Evolutionary conservation across 1,140 invertebrate species (phyloP), one percentile per base, ranked within the genome.

Genomic region (Nixonia krombeini): DNA sequence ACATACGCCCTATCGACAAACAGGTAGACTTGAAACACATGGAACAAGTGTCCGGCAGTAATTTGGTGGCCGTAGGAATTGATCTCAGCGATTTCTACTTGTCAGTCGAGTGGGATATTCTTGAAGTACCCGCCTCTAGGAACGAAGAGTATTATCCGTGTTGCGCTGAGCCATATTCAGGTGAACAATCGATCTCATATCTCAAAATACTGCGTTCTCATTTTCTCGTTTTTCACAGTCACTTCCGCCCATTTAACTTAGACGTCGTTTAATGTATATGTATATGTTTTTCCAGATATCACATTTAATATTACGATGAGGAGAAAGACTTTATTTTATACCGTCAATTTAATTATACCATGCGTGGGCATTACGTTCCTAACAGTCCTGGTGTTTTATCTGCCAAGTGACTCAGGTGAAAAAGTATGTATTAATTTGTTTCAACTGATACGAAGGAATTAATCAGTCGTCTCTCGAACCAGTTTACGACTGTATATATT

Each of bases 91-190:
- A 97, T 78, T 98, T 96, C 84, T 97, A 97, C 83, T 93, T 94
- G 82, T 97, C 94, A 31, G 96, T 99, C 1, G 97, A 99, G 86
- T 99, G 97, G 97, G 97, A 99, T 83, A 96, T 99, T 72, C 88
- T 99, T 17, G 94, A 96, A 86, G 97, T 99, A 47, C 97, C 97
- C 37, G 95, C 95, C 33, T 93, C 95, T 35, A 91, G 95, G 90
- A 96, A 96, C 74, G 94, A 96, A 79, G 94, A 96, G 78, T 97
- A 96, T 62, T 98, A 97, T 82, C 94, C 94, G 0, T 93, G 92
- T 70, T 93, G 91, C 63, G 79, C 86, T 5, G 93, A 94, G 78
- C 93, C 93, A 0, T 95, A 93, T 81, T 93, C 93, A 85, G 90
- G 93, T 94, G 85, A 74, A 9, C n/a, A 17, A 52, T 9, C 35